phyloP scores from a whole-genome alignment of 2,113 vertebrate genomes.

The Phoenicopterus ruber region DNA sequence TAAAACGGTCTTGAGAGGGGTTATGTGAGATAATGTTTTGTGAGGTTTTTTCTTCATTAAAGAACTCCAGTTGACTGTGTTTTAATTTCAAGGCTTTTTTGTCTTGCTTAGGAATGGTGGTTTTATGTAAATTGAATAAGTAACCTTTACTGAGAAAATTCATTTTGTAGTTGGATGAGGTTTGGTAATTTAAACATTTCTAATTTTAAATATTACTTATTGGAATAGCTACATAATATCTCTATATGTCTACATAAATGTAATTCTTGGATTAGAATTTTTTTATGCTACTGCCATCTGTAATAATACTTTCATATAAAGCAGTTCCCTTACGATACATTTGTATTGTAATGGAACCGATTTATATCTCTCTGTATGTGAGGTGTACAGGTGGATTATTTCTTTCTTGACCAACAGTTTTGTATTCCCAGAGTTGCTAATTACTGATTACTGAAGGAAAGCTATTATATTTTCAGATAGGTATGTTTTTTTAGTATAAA shows the following conservation, averaged over 20 bases:
- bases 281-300: not conserved
- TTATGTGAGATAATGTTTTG: not conserved
- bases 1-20: not conserved
- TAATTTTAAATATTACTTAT: not conserved
- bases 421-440: conserved; percentile 3
- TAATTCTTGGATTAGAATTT: not conserved
- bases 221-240: not conserved
- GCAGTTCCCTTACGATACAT: not conserved
- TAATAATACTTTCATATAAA: not conserved
- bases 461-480: not conserved
- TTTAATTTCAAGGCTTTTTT: not conserved
- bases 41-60: not conserved
- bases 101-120: not conserved
- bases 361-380: not conserved
- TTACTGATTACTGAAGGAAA: conserved; percentile 26
- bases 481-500: not conserved
- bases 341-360: not conserved
- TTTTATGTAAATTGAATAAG: not conserved
- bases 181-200: not conserved
- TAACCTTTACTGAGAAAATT: not conserved
- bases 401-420: not conserved
- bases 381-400: not conserved
- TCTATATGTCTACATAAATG: not conserved
- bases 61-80: not conserved
- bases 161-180: not conserved